A percentile compares a stretch with the other conserved stretches of the same genome.
phyloP scores from a whole-genome alignment of 2,888 invertebrate species.

The Trypoxylon attenuatum region DNA sequence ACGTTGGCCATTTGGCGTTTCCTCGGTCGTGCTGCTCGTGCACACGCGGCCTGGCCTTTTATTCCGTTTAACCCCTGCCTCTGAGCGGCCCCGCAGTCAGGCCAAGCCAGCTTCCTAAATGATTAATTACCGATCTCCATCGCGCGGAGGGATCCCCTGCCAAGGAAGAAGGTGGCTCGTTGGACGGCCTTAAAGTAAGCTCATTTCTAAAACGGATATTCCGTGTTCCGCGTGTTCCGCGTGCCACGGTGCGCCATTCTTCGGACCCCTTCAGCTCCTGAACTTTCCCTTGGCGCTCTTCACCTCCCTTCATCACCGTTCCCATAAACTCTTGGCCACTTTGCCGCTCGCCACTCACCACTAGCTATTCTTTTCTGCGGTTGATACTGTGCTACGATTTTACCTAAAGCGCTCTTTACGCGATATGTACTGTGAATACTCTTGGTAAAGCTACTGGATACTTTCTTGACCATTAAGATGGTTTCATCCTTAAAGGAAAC shows the following conservation, averaged over 20 bases:
- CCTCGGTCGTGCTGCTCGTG: slow-evolving; percentile 46
- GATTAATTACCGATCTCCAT: slow-evolving; percentile 71
- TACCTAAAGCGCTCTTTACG: too few species aligned
- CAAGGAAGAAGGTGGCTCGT: slow-evolving; percentile 45
- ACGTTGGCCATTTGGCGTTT: slow-evolving; percentile 69
- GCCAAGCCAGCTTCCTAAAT: slow-evolving; percentile 61
- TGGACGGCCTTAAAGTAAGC: slow-evolving; percentile 59
- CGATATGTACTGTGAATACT: too few species aligned
- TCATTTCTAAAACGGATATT: slow-evolving; percentile 72
- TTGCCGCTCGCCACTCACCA: slow-evolving; percentile 17
- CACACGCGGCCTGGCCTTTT: slow-evolving; percentile 51
- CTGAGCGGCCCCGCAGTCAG: slow-evolving; percentile 32
- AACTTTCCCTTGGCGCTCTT: slow-evolving; percentile 47
- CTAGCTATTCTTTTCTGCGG: not conserved
- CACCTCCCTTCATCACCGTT: slow-evolving; percentile 8
- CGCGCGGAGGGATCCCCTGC: slow-evolving; percentile 52
- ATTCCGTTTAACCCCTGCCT: slow-evolving; percentile 42
- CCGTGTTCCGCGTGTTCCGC: slow-evolving; percentile 68
- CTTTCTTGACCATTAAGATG: too few species aligned
- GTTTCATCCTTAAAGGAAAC: too few species aligned
- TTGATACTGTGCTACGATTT: too few species aligned
- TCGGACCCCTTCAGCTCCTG: slow-evolving; percentile 47
- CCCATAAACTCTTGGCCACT: not conserved
- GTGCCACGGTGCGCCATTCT: slow-evolving; percentile 58
- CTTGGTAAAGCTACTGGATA: too few species aligned